Conservation (phyloP, 2,797 vertebrate genomes). For the Cyprinella venusta region DNA sequence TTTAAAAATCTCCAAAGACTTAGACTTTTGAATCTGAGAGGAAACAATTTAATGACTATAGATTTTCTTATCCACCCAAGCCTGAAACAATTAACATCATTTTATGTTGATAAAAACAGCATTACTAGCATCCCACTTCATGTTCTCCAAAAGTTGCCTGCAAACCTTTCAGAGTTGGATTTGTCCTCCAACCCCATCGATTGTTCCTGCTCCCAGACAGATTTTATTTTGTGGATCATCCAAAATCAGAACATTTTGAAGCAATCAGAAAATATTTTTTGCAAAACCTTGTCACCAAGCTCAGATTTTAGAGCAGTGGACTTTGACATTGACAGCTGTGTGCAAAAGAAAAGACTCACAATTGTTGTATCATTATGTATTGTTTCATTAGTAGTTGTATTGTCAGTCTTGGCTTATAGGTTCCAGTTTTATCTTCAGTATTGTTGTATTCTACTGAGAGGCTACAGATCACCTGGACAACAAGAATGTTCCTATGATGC, state of each 20-base stretch:
- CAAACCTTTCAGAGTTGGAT: slow-evolving; percentile 65
- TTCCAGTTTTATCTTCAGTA: slow-evolving; percentile 56
- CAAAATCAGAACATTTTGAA: slow-evolving; percentile 67
- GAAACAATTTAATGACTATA: slow-evolving; percentile 44
- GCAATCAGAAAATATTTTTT: slow-evolving; percentile 65
- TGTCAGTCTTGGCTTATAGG: slow-evolving; percentile 42
- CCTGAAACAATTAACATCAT: slow-evolving; percentile 51
- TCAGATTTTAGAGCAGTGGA: slow-evolving; percentile 28
- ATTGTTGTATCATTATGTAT: slow-evolving; percentile 20
- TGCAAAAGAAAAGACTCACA: slow-evolving; percentile 34
- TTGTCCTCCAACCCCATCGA: slow-evolving; percentile 55
- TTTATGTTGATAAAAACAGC: slow-evolving; percentile 44
- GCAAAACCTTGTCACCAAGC: slow-evolving; percentile 53
- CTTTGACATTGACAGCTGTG: slow-evolving; percentile 58
- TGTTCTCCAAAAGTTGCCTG: slow-evolving; percentile 46
- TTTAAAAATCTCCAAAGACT: slow-evolving; percentile 47
- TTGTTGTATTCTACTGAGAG: slow-evolving; percentile 48
- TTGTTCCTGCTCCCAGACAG: slow-evolving; percentile 67
- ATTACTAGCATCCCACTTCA: slow-evolving; percentile 38
- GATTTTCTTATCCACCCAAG: slow-evolving; percentile 45
- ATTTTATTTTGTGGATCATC: slow-evolving; percentile 74
- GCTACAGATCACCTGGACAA: slow-evolving; percentile 40
- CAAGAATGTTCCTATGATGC: slow-evolving; percentile 74
- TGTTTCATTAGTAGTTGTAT: slow-evolving; percentile 22
- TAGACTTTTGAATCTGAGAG: slow-evolving; percentile 42